Percentiles rank a stretch among this genome's conserved stretches.
Conservation (phyloP, 2,113 vertebrate genomes). For the Smithornis capensis region DNA sequence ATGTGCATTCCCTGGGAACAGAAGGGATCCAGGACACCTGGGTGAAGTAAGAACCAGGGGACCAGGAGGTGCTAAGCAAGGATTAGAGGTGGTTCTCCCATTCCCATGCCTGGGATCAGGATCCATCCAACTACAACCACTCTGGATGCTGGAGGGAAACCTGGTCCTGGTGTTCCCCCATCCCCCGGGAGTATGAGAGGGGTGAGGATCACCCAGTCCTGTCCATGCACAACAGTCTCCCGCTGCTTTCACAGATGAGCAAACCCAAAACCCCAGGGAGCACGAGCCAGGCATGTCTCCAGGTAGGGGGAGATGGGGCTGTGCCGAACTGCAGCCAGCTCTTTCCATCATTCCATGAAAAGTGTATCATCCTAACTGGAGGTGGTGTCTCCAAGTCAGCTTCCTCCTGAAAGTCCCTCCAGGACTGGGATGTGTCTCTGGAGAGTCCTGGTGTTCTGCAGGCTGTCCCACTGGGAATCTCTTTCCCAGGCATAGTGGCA, state of each 20-base stretch:
- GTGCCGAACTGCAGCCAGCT: accelerated
- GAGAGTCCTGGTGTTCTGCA: neutral
- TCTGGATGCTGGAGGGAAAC: too few relatives aligned
- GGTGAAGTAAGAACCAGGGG: neutral
- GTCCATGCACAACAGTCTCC: accelerated
- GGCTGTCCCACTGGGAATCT: neutral
- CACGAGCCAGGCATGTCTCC: accelerated
- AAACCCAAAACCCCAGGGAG: accelerated
- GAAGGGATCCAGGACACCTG: neutral
- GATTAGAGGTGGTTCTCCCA: neutral
- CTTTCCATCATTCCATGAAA: accelerated
- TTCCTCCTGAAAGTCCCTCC: neutral
- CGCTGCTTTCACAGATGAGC: neutral
- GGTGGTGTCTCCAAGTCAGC: neutral
- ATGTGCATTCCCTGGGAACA: neutral
- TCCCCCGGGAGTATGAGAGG: neutral
- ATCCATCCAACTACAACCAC: too few relatives aligned
- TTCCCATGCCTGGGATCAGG: neutral
- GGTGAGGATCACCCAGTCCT: accelerated
- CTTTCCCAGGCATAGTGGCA: neutral
- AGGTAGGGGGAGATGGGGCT: neutral
- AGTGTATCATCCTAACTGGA: accelerated
- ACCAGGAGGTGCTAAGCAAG: neutral
- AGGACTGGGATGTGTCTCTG: accelerated
- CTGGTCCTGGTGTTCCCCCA: neutral